A percentile compares a stretch with the other conserved stretches of the same genome.
phyloP scores from a whole-genome alignment of 2,888 invertebrate species.

The Diarsia dahlii region DNA sequence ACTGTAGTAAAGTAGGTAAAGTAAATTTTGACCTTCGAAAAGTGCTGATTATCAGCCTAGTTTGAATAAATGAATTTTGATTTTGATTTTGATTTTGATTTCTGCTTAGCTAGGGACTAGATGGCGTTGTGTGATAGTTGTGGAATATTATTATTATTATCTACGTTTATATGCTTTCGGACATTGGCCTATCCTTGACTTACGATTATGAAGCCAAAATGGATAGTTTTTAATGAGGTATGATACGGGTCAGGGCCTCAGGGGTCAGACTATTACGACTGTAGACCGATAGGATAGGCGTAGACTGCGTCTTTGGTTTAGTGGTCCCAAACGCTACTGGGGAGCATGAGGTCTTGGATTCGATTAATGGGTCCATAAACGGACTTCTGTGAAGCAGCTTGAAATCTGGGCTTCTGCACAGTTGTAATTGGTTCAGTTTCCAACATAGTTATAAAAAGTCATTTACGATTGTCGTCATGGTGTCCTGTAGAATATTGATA shows the following conservation, averaged over 20 bases:
- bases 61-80: too few relatives aligned
- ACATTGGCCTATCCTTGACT: slow-evolving; percentile 7
- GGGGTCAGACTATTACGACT: background rate
- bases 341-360: background rate
- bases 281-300: background rate
- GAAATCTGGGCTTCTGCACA: background rate
- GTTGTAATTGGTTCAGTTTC: too few relatives aligned
- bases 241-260: background rate
- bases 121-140: too few relatives aligned
- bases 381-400: background rate
- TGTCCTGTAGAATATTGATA: too few relatives aligned
- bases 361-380: background rate
- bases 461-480: too few relatives aligned
- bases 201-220: background rate
- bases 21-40: too few relatives aligned
- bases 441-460: background rate
- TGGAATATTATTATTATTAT: too few relatives aligned
- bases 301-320: background rate
- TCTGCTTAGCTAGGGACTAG: too few relatives aligned
- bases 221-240: background rate
- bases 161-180: slow-evolving; percentile 3
- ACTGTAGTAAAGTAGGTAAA: too few relatives aligned
- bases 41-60: too few relatives aligned
- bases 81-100: too few relatives aligned
- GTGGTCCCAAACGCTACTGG: background rate